Evolutionary conservation across 2,888 invertebrate species (phyloP).

Genomic region (Aricia artaxerxes): DNA sequence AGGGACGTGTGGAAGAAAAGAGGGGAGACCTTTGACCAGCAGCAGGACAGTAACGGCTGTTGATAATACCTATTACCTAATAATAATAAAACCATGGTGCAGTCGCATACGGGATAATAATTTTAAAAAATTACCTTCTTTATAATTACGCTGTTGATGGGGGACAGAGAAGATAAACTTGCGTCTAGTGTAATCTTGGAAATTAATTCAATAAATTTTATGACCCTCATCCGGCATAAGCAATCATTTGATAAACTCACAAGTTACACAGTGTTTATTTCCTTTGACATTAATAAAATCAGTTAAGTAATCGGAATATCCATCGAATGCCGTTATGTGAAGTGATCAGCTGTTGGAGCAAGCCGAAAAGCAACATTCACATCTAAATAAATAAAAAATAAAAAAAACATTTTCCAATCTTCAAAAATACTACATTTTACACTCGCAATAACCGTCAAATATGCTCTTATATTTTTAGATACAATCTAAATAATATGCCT

Average conservation of each 20-base stretch:
- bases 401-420: too few species aligned
- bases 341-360: neutral
- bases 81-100: too few species aligned
- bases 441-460: constrained; percentile 11
- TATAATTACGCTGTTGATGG: neutral
- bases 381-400: neutral
- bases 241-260: neutral
- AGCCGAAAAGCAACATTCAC: constrained; percentile 9
- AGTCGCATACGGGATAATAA: neutral
- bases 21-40: too few species aligned
- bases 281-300: neutral
- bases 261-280: neutral
- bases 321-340: neutral
- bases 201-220: constrained; percentile 1
- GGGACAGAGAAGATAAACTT: neutral
- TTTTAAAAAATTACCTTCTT: neutral
- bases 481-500: constrained; percentile 12
- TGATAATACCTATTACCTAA: too few species aligned
- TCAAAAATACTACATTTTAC: neutral
- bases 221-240: neutral
- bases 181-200: neutral
- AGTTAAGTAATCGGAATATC: neutral
- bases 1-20: too few species aligned
- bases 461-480: constrained; percentile 14
- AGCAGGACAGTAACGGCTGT: too few species aligned